phyloP scores from a whole-genome alignment of 2,888 invertebrate species.

The Blera fallax region DNA sequence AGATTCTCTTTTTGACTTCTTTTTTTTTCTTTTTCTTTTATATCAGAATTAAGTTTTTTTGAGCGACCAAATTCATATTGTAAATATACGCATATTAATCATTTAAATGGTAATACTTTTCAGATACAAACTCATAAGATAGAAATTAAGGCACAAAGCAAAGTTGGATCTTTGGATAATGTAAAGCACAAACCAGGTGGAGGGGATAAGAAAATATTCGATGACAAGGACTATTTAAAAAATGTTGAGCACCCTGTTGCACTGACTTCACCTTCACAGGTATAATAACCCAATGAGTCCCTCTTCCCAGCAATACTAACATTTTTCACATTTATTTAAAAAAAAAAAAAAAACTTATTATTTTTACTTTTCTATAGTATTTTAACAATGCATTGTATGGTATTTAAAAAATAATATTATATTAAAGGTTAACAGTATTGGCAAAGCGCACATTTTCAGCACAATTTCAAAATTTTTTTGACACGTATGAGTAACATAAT shows the following conservation, averaged over 20 bases:
- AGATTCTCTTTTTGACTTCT: conserved; percentile 12
- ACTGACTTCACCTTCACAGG: conserved; percentile 84
- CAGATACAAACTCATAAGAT: conserved; percentile 95
- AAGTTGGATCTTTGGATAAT: conserved; percentile 95
- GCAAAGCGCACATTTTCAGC: conserved; percentile 57
- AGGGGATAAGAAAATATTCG: conserved; percentile 96
- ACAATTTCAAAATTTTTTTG: not conserved
- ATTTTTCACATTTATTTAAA: not conserved
- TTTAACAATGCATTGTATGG: conserved; percentile 17
- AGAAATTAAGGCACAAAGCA: conserved; percentile 95
- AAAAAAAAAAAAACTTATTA: too few relatives aligned
- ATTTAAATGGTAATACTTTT: conserved; percentile 74
- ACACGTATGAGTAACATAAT: conserved; percentile 20
- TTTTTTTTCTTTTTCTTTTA: too few relatives aligned
- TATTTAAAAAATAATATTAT: not conserved
- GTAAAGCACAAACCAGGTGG: conserved; percentile 94
- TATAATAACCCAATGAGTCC: conserved; percentile 76
- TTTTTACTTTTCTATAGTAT: not conserved
- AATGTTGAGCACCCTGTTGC: conserved; percentile 86
- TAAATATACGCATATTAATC: conserved; percentile 64
- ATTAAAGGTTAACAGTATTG: conserved; percentile 4
- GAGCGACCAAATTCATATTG: conserved; percentile 29
- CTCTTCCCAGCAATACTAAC: not conserved
- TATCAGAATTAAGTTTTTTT: too few relatives aligned
- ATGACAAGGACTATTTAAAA: conserved; percentile 94